These are phyloP conservation scores for Cebus imitator DNA, from an alignment of 2,113 vertebrate species.

Conservation along the genomic window DNA sequence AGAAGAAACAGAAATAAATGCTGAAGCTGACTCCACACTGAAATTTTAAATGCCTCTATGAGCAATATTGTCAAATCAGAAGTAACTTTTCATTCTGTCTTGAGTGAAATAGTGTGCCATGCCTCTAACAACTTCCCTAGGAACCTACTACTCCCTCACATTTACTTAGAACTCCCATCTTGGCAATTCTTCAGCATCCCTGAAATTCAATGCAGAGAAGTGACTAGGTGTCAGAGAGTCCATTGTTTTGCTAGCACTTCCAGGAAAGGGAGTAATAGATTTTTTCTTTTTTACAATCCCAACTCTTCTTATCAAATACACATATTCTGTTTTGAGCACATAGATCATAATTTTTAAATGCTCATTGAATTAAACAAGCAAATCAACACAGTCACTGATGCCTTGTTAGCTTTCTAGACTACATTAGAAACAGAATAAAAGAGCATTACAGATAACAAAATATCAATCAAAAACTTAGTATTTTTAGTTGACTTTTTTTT, in stretches of 20 bases:
- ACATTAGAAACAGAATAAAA: background rate
- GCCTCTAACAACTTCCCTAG: background rate
- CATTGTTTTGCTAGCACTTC: background rate
- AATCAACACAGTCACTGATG: background rate
- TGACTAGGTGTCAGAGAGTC: background rate
- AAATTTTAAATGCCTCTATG: conserved; percentile 45
- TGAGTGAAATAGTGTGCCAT: background rate
- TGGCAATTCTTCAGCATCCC: background rate
- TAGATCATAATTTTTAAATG: background rate
- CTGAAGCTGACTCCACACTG: background rate
- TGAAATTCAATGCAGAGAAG: background rate
- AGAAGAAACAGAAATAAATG: conserved; percentile 24
- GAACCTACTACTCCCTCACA: background rate
- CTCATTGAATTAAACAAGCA: background rate
- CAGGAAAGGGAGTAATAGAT: background rate
- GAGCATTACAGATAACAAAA: background rate
- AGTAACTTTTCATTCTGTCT: conserved; percentile 39
- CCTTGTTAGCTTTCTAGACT: background rate
- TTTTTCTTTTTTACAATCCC: background rate
- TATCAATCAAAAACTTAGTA: background rate
- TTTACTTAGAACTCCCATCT: background rate
- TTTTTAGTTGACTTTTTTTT: background rate
- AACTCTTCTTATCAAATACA: background rate
- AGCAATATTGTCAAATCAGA: conserved; percentile 34
- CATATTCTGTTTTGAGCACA: background rate